These are phyloP conservation scores for Lepidocyrtinus sp. DNA, from an alignment of 2,888 invertebrate genomes.

Conservation along the genomic window DNA sequence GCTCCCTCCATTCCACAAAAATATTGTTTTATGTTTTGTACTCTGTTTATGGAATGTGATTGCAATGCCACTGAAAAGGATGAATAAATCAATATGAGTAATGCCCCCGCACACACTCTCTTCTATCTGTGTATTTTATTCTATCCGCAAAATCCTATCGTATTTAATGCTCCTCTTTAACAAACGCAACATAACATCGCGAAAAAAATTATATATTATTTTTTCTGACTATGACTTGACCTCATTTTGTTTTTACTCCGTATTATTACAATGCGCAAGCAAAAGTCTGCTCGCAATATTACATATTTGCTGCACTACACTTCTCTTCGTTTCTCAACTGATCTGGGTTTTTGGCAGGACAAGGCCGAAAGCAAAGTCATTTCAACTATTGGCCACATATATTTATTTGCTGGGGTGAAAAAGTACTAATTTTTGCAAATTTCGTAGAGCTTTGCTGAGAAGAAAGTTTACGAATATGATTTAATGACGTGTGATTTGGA, in stretches of 20 bases:
- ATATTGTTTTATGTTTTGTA: not conserved
- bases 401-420: too few species aligned
- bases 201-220: not conserved
- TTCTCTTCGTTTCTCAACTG: too few species aligned
- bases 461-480: too few species aligned
- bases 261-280: not conserved
- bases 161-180: too few species aligned
- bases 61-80: not conserved
- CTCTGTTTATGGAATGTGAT: not conserved
- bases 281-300: not conserved
- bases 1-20: too few species aligned
- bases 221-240: conserved; percentile 35
- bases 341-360: conserved; percentile 48
- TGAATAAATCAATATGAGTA: not conserved
- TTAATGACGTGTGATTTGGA: too few species aligned
- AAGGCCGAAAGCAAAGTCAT: conserved; percentile 52
- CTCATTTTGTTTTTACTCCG: conserved; percentile 53
- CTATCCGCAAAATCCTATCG: too few species aligned
- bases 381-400: too few species aligned
- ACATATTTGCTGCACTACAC: too few species aligned
- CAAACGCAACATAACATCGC: not conserved
- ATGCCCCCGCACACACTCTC: not conserved
- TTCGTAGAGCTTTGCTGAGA: too few species aligned
- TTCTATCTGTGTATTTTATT: too few species aligned
- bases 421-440: too few species aligned